Base-by-base conservation (phyloP, 2,888 invertebrate species). In the Formica aserva region DNA sequence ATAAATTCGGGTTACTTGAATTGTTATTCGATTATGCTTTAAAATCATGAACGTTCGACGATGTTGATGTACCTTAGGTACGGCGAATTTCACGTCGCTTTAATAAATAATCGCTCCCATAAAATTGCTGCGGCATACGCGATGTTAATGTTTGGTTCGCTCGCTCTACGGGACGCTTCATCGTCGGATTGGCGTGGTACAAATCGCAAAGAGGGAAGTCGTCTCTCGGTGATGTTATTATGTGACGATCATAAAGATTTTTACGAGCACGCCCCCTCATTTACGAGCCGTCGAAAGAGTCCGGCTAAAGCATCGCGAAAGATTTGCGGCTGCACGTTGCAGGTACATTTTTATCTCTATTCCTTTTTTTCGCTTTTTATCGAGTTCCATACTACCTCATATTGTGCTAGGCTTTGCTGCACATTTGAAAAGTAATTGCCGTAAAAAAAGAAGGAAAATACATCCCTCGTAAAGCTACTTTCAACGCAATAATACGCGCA, bases 241-340 rank as follows among this genome's bases (percentile, higher is more conserved):
- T 60, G 38, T 32, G 81, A 75, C 41, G 57, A 74, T 66, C 84
- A 45, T 88, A 88, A 89, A 88, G 71, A 67, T 88, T 45, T 83
- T 88, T 88, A 88, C 83, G 83, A 78, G 13, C 55, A 26, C 35
- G 29, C 62, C 48, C 32, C 15, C 66, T 63, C 66, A 74, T 89
- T 89, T 89, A 88, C 84, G 90, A 86, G 84, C 84, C 74, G 38
- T 52, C 66, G 9, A 74, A 77, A 84, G 74, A 75, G 81, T 85
- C 75, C 26, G 45, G 60, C 55, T 13, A 72, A 45, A 72, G 32
- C 55, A 29, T 13, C 38, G 38, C 66, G n/a, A 41, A 55, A 67
- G 77, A 77, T 57, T 67, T 41, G 67, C 69, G 41, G 69, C 77
- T 48, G 45, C 55, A 55, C 35, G 63, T 77, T 71, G 78, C 71